Evolutionary conservation across 2,113 vertebrate genomes (phyloP).

Genomic region (Petaurus breviceps): DNA sequence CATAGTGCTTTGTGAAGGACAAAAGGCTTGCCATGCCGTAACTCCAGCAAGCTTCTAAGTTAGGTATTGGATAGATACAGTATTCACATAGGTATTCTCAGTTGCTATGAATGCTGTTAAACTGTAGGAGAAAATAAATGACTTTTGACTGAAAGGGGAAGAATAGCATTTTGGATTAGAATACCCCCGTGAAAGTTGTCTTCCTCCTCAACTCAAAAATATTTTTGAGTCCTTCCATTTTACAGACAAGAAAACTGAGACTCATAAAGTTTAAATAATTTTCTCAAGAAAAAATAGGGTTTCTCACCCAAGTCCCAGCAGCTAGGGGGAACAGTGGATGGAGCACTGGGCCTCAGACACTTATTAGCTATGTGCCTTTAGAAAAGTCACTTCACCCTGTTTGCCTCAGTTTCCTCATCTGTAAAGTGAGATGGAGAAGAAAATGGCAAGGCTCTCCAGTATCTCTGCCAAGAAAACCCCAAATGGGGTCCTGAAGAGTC

Average conservation of each 20-base stretch:
- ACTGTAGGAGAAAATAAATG: neutral
- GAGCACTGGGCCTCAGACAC: neutral
- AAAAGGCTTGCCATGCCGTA: neutral
- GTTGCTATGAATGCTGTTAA: neutral
- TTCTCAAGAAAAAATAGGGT: neutral
- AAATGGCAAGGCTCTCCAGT: neutral
- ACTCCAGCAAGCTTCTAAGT: neutral
- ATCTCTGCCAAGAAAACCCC: neutral
- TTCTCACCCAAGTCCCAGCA: neutral
- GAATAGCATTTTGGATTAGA: too few species aligned
- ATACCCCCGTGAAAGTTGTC: neutral
- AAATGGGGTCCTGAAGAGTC: too few species aligned
- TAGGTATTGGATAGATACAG: neutral
- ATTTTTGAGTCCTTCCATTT: neutral
- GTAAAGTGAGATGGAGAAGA: neutral
- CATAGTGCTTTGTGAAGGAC: neutral
- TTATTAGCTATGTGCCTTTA: neutral
- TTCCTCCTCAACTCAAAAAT: neutral
- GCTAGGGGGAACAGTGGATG: neutral
- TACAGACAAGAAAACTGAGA: neutral
- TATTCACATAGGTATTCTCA: neutral
- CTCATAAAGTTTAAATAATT: neutral
- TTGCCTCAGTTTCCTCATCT: neutral
- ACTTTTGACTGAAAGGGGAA: too few species aligned
- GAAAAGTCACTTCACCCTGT: neutral